Conservation (phyloP, 2,888 invertebrate species). For the Sphaerophoria taeniata region DNA sequence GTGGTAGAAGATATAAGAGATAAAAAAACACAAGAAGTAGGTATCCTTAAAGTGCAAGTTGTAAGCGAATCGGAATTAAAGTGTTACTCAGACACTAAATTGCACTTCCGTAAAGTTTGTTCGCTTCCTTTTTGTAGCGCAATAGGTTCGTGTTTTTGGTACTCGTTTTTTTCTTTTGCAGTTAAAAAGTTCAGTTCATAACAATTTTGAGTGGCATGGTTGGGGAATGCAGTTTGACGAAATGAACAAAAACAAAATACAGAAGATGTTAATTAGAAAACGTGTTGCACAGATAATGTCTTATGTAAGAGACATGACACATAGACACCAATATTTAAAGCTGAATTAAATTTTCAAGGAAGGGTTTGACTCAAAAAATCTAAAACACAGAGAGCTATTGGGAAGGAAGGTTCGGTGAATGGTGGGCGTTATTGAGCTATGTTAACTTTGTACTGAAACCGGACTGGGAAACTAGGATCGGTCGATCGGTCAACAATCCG, state of each 20-base stretch:
- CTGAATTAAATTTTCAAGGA: too few relatives aligned
- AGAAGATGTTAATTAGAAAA: too few relatives aligned
- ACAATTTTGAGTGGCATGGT: slow-evolving; percentile 1
- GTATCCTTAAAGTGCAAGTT: slow-evolving; percentile 20
- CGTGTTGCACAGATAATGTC: background rate
- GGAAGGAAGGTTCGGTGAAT: too few relatives aligned
- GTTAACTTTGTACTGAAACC: too few relatives aligned
- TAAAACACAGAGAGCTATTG: too few relatives aligned
- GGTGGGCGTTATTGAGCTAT: too few relatives aligned
- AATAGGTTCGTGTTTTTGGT: slow-evolving; percentile 36
- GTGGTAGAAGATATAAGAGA: slow-evolving; percentile 50
- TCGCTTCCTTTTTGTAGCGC: slow-evolving; percentile 4
- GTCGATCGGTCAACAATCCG: too few relatives aligned
- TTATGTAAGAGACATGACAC: too few relatives aligned
- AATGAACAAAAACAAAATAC: background rate
- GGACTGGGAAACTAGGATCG: too few relatives aligned
- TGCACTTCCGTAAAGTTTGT: slow-evolving; percentile 30
- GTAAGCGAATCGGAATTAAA: slow-evolving; percentile 40
- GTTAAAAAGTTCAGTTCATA: slow-evolving; percentile 34
- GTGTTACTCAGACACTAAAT: slow-evolving; percentile 33
- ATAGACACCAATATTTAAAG: too few relatives aligned
- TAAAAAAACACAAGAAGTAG: slow-evolving; percentile 47
- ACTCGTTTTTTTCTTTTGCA: slow-evolving; percentile 42
- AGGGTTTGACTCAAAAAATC: too few relatives aligned
- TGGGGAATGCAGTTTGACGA: background rate